These are phyloP conservation scores for Oedothorax gibbosus DNA, from an alignment of 1,140 invertebrate species.

Conservation along the genomic window DNA sequence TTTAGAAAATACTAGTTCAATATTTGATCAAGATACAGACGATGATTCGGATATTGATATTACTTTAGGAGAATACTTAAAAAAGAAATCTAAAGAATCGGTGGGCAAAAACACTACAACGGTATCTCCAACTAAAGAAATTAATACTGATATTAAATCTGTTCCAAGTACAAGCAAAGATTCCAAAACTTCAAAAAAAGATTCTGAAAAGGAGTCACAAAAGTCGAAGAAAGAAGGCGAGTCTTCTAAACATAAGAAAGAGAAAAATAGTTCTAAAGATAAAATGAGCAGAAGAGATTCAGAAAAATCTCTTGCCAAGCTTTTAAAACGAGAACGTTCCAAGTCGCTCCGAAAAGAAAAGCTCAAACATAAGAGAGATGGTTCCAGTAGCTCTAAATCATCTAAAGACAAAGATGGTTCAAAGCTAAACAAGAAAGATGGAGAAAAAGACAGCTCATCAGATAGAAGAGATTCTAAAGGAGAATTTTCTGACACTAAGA, in stretches of 20 bases:
- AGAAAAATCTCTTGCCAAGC: conserved; percentile 51
- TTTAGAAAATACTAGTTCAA: neutral
- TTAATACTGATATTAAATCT: neutral
- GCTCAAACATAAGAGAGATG: conserved; percentile 43
- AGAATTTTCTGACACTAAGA: conserved; percentile 46
- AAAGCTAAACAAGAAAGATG: conserved; percentile 51
- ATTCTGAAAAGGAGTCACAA: conserved; percentile 28
- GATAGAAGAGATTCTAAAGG: conserved; percentile 4
- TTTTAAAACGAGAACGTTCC: conserved; percentile 45
- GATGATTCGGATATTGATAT: conserved; percentile 49
- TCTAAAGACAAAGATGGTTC: conserved; percentile 56
- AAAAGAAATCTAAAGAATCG: conserved; percentile 5
- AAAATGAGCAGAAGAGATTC: conserved; percentile 50
- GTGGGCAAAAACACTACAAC: neutral
- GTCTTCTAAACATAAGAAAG: conserved; percentile 52
- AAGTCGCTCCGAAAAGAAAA: conserved; percentile 28
- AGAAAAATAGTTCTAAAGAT: conserved; percentile 46
- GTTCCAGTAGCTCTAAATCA: conserved; percentile 58
- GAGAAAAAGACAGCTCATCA: conserved; percentile 5
- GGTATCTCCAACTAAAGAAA: neutral
- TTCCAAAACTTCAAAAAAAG: conserved; percentile 10
- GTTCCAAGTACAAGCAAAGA: conserved; percentile 13
- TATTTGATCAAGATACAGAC: conserved; percentile 21
- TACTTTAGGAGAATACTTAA: conserved; percentile 37
- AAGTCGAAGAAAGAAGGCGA: conserved; percentile 46